Base-by-base conservation (phyloP, 2,797 vertebrate species). In the Holocentrus rufus region DNA sequence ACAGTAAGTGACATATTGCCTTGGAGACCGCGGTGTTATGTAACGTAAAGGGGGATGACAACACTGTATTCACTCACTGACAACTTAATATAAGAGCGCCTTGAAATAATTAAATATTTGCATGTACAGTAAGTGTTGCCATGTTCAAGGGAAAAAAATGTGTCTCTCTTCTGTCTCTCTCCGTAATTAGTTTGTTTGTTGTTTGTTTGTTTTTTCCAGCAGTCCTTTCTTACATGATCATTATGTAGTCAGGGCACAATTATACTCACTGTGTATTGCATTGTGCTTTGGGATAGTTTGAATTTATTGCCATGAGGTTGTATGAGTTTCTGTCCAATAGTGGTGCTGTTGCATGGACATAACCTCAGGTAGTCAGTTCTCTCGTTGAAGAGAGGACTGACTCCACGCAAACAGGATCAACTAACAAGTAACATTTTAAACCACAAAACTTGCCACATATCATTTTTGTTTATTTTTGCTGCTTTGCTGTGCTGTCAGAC, bases 21-120 rank as follows among this genome's bases (percentile, higher is more conserved):
- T 59, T 65, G 27, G 49, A 69, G 58, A 31, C 53, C 18, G 27
- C 1, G 31, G 13, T 9, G 77, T 79, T 81, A 76, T 2, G 49
- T 73, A 88, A 82, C 25, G 1, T 7, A 22, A 74, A 66, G 30
- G 14, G 49, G 64, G 60, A 74, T 65, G 86, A 74, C 57, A 61
- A 18, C 4, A 42, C 3, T 15, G 5, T 50, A 25, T 58, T 10
- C 3, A 20, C 44, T 71, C 63, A 47, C 34, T 62, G 23, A 61
- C 42, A 65, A 56, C 30, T 18, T 14, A 31, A 25, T 50, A 4
- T 14, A 56, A 64, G 13, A 72, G 27, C 53, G 61, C 52, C 17
- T 50, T 31, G 56, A 68, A 36, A 66, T 4, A 54, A 79, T 44
- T 2, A 14, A 10, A 1, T 39, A 44, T 20, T 22, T 52, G 14